phyloP scores from a whole-genome alignment of 2,113 vertebrate genomes.

The Epinephelus cyanopodus region DNA sequence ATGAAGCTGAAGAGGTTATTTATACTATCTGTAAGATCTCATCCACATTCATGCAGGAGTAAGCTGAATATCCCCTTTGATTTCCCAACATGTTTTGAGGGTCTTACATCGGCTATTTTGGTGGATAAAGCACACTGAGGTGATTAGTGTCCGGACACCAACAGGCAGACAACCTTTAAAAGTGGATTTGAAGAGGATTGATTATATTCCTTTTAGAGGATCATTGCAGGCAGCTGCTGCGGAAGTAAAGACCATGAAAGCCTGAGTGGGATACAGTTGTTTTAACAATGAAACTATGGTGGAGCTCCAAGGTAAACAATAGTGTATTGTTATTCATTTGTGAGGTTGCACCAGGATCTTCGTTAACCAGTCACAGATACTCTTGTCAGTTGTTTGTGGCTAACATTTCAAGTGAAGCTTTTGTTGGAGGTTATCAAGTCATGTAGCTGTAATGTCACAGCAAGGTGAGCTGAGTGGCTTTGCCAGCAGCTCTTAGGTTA shows the following conservation, averaged over 20 bases:
- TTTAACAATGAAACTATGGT: conserved; percentile 59
- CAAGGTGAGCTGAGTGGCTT: conserved; percentile 51
- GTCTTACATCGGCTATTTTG: conserved; percentile 41
- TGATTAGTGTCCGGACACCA: conserved; percentile 46
- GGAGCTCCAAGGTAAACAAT: conserved; percentile 40
- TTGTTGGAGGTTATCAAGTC: conserved; percentile 7
- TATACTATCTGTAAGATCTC: not conserved
- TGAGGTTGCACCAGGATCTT: not conserved
- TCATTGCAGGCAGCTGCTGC: conserved; percentile 66
- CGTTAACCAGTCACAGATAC: not conserved
- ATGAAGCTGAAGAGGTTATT: conserved; percentile 16
- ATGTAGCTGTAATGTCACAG: conserved; percentile 21
- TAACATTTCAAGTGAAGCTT: conserved; percentile 20
- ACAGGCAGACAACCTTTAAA: conserved; percentile 47
- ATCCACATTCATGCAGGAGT: not conserved
- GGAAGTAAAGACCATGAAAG: conserved; percentile 62
- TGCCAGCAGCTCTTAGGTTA: conserved; percentile 30
- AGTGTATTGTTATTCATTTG: not conserved
- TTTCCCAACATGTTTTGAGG: conserved; percentile 15
- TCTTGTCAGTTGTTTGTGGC: not conserved
- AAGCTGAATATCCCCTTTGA: not conserved
- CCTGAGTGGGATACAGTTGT: conserved; percentile 56
- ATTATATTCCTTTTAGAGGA: conserved; percentile 63
- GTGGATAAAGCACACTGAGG: conserved; percentile 33
- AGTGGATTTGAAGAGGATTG: conserved; percentile 61